Percentiles rank a stretch among this genome's conserved stretches.
Conservation (phyloP, 2,797 vertebrate genomes). For the Brotula barbata region DNA sequence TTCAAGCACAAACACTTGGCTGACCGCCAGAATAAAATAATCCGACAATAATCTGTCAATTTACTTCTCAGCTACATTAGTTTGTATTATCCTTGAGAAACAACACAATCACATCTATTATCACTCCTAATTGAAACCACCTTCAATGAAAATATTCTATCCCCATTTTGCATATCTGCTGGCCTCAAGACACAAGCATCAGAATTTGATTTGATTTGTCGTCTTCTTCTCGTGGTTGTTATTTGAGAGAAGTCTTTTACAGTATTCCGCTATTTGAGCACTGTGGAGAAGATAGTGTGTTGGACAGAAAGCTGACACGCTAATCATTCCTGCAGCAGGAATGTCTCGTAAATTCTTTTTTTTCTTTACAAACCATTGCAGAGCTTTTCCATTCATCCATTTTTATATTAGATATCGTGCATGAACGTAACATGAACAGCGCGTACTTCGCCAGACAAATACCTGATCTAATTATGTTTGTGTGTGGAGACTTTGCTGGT, state of each 20-base stretch:
- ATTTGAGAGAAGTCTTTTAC: conserved; percentile 19
- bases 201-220: conserved; percentile 43
- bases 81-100: conserved; percentile 56
- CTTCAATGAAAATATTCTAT: conserved; percentile 24
- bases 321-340: conserved; percentile 5
- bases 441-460: too few relatives aligned
- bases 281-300: not conserved
- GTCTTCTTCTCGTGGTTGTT: conserved; percentile 18
- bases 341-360: too few relatives aligned
- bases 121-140: conserved; percentile 46
- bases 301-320: conserved; percentile 12
- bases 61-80: conserved; percentile 16
- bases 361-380: not conserved
- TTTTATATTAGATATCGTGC: too few relatives aligned
- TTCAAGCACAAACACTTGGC: conserved; percentile 52
- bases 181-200: conserved; percentile 31
- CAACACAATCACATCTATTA: conserved; percentile 50
- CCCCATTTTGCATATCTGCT: conserved; percentile 4
- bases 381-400: not conserved
- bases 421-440: too few relatives aligned
- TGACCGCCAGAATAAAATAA: conserved; percentile 52
- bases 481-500: too few relatives aligned
- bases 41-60: conserved; percentile 17
- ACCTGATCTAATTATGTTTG: too few relatives aligned
- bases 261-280: too few relatives aligned